phyloP scores from a whole-genome alignment of 2,797 vertebrate species.

The Vespertilio murinus region DNA sequence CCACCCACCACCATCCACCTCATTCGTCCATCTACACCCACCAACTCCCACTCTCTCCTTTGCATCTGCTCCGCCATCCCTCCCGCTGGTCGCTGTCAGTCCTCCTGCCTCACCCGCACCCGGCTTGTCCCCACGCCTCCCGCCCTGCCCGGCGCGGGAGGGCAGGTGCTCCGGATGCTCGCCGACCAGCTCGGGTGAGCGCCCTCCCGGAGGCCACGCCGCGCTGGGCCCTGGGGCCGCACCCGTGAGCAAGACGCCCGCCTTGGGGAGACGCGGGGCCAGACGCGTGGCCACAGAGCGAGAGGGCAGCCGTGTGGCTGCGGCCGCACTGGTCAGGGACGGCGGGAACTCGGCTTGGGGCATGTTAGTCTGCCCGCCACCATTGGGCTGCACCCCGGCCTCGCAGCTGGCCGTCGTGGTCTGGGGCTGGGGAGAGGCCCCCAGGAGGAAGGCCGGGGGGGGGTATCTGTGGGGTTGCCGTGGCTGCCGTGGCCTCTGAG shows the following conservation, averaged over 20 bases:
- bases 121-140: background rate
- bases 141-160: fast-evolving
- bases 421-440: background rate
- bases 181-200: fast-evolving
- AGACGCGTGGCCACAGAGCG: background rate
- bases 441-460: background rate
- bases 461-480: background rate
- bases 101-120: background rate
- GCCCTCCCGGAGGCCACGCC: fast-evolving
- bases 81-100: fast-evolving
- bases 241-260: background rate
- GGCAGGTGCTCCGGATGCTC: too few species aligned
- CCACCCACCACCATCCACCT: too few species aligned
- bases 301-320: too few species aligned
- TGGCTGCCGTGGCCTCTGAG: background rate
- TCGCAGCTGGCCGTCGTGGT: fast-evolving
- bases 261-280: background rate
- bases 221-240: background rate
- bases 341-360: background rate
- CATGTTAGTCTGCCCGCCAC: background rate
- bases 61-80: background rate
- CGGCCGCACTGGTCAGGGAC: background rate
- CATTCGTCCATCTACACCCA: background rate
- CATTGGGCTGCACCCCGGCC: fast-evolving
- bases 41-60: background rate